phyloP scores from a whole-genome alignment of 2,113 vertebrate species.

The Pluvianellus socialis region DNA sequence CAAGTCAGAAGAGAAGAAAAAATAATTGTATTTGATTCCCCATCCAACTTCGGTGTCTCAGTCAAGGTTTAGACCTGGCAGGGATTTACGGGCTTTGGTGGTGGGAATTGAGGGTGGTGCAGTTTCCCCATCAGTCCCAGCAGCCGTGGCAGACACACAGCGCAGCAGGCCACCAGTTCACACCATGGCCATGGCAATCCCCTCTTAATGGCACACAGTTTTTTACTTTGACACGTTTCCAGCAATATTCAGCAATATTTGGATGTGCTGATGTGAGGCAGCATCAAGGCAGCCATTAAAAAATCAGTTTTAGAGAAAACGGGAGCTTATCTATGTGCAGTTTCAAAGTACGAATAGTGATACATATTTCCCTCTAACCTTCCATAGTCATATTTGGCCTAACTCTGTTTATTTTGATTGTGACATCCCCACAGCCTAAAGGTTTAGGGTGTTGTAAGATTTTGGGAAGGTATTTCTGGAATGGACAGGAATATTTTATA shows the following conservation, averaged over 20 bases:
- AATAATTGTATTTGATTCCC: not conserved
- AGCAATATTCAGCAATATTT: not conserved
- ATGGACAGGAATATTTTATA: not conserved
- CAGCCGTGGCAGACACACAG: not conserved
- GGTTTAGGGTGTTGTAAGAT: not conserved
- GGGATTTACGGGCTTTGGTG: not conserved
- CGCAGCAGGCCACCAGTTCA: fast-evolving
- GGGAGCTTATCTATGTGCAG: not conserved
- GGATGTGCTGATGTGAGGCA: not conserved
- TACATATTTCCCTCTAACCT: not conserved
- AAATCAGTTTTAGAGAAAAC: not conserved
- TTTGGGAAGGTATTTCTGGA: not conserved
- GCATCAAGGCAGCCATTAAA: not conserved
- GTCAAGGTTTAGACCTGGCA: not conserved
- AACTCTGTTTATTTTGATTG: not conserved
- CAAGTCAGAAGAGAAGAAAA: not conserved
- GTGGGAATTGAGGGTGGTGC: fast-evolving
- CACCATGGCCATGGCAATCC: not conserved
- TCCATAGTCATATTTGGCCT: not conserved
- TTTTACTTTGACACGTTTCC: not conserved
- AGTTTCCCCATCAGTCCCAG: not conserved
- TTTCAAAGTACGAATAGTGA: not conserved
- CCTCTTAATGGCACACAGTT: not conserved
- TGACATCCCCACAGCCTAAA: not conserved
- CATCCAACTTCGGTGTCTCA: not conserved